A percentile compares a stretch with the other conserved stretches of the same genome.
Evolutionary conservation across 2,113 vertebrate species (phyloP).

Genomic region (Pterocles orientalis): DNA sequence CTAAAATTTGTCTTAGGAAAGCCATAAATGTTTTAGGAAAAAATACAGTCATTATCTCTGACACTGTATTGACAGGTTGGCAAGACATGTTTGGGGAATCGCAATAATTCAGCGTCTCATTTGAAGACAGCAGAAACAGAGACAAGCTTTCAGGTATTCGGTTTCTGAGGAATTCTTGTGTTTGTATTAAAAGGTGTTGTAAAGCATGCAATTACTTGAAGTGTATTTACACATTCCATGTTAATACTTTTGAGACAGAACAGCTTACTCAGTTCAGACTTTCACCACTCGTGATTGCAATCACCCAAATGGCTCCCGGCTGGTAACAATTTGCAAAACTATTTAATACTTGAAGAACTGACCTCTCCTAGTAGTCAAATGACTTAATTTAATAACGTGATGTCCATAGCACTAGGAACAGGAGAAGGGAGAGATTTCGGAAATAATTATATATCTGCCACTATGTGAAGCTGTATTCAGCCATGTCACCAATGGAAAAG

Average conservation of each 20-base stretch:
- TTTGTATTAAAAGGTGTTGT: background rate
- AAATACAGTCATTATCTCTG: background rate
- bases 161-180: background rate
- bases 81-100: constrained; percentile 62
- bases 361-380: background rate
- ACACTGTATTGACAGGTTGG: constrained; percentile 51
- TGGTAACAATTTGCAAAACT: background rate
- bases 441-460: background rate
- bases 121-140: constrained; percentile 42
- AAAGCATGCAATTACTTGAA: background rate
- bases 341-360: background rate
- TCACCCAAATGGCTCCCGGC: background rate
- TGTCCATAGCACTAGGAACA: background rate
- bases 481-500: background rate
- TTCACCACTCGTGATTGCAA: background rate
- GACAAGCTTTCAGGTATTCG: constrained; percentile 67
- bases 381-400: background rate
- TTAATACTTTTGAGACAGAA: background rate
- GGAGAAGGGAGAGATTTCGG: background rate
- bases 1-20: background rate
- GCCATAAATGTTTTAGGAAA: background rate
- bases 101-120: constrained; percentile 9
- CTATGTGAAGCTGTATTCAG: background rate
- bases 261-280: background rate
- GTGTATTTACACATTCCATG: rapidly evolving